Percentiles rank a stretch among this genome's conserved stretches.
Conservation (phyloP, 2,113 vertebrate genomes). For the Tupaia chinensis region DNA sequence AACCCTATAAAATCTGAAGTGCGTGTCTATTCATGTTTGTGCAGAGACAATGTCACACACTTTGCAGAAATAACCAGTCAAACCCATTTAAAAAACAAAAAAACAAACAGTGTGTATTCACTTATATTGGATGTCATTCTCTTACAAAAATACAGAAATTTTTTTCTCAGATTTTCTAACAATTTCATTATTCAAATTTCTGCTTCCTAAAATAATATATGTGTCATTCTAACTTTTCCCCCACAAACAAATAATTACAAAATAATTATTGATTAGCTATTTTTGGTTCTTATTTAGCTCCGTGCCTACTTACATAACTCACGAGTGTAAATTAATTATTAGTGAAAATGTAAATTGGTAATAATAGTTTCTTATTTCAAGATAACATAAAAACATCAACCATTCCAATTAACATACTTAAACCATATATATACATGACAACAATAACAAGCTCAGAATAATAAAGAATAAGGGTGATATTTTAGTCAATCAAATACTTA, state of each 20-base stretch:
- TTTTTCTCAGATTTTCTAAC: neutral
- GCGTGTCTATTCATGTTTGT: neutral
- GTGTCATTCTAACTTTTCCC: neutral
- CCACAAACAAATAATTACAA: neutral
- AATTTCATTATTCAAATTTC: neutral
- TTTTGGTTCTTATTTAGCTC: neutral
- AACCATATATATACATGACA: neutral
- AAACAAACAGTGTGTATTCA: neutral
- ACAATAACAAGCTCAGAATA: neutral
- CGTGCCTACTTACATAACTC: neutral
- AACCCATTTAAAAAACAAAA: accelerated
- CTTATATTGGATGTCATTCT: neutral
- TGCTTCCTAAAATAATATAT: neutral
- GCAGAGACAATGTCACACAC: neutral
- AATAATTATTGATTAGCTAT: neutral
- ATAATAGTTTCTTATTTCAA: neutral
- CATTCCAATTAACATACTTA: neutral
- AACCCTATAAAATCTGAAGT: neutral
- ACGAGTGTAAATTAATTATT: neutral
- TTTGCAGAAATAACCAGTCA: neutral
- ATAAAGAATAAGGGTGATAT: neutral
- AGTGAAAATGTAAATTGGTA: neutral
- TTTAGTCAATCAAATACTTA: neutral
- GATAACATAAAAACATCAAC: neutral
- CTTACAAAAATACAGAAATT: neutral